Evolutionary conservation across 2,888 invertebrate species (phyloP), one percentile per base, ranked within the genome.

Genomic region (Clivina fossor): DNA sequence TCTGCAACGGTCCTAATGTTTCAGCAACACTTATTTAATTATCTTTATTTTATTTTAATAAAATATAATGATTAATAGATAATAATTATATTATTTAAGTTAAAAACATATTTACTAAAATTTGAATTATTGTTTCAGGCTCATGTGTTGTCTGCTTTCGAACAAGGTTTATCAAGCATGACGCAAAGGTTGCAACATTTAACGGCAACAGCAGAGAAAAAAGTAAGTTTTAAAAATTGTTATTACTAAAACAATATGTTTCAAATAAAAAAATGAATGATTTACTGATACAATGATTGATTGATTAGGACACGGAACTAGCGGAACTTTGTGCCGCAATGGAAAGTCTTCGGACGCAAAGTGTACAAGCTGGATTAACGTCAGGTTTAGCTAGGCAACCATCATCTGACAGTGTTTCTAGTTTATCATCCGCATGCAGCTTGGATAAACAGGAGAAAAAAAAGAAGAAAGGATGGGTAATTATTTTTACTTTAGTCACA

Each of bases 61-160:
- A n/a, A n/a, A n/a, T n/a, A n/a, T n/a, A n/a, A n/a, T n/a, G n/a
- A n/a, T n/a, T n/a, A n/a, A n/a, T 33, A 4, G 13, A 33, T 33
- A 26, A 33, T 33, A 33, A 11, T 33, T n/a, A 8, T 33, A 13
- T 33, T 33, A 33, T 33, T 33, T 26, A 26, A 33, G 33, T 43
- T 18, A 15, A 28, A n/a, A n/a, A 37, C 40, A 28, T 8, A 15
- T 46, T 61, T 61, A 63, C 63, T 67, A 40, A 40, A 4, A n/a
- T 7, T 8, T 26, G 8, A 26, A 68, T 68, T 70, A 66, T 78
- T 78, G 76, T 84, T 85, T 32, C 80, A 97, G 96, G 95, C 95
- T 59, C 96, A 97, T 76, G 95, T 99, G 64, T 97, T 98, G 60
- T 91, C 96, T 54, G 95, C 97, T 18, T 98, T 98, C 76, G 97